Evolutionary conservation across 2,888 invertebrate genomes (phyloP), one percentile per base, ranked within the genome.

Genomic region (Conops quadrifasciatus): DNA sequence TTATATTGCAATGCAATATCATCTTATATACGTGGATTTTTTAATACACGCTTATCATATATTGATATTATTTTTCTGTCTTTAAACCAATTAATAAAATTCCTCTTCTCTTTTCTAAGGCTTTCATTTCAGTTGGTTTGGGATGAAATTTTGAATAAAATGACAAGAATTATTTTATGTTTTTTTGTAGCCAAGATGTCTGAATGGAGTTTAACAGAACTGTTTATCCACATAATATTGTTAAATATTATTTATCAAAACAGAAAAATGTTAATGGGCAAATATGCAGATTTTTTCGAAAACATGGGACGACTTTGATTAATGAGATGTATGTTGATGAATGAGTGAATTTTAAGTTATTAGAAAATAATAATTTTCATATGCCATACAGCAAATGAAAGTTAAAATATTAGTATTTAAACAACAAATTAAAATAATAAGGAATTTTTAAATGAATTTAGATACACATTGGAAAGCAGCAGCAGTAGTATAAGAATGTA

Each of bases 31-130:
- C n/a, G n/a, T 9, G 9, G 36, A 36, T 7, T 36, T 36, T 36
- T 36, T 36, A 36, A 36, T 36, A 9, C 36, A 36, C 5, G 36
- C 4, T 36, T 36, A 36, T 36, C 36, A 36, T 75, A 56, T 71
- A 62, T 72, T 51, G 13, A 24, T 74, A 72, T 74, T 68, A 72
- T 75, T 67, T 67, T 66, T 73, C 71, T 74, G 65, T 72, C 59
- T 75, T 75, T 72, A 72, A 74, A 77, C 81, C 81, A 80, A 81
- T 81, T 81, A 77, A 77, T 76, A 75, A 75, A 72, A 77, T 83
- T 85, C 85, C 85, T 85, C 84, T 85, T 85, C 80, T 84, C 85
- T 84, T 85, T 85, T 84, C 84, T 83, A 81, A 78, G 77, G 80
- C 81, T 77, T 76, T 76, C 76, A 75, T 77, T 77, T 74, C 74